These are phyloP conservation scores for Eublepharis macularius DNA, from an alignment of 2,113 vertebrate species.

Conservation along the genomic window DNA sequence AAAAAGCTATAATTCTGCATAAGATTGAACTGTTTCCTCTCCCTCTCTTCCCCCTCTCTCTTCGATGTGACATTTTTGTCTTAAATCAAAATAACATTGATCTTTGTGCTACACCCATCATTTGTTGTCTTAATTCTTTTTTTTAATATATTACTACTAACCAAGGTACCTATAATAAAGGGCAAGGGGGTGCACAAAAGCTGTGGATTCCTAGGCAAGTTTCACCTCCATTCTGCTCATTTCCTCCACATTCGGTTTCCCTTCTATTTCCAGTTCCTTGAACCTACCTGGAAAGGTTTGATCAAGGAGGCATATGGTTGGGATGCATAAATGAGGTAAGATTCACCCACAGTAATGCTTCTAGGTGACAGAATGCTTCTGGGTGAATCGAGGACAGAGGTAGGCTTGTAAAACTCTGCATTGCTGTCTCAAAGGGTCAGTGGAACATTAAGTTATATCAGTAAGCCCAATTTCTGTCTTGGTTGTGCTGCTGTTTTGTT, in stretches of 20 bases:
- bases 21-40: not conserved
- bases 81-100: not conserved
- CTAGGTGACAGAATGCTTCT: too few relatives aligned
- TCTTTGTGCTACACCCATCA: not conserved
- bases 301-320: not conserved
- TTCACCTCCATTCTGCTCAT: not conserved
- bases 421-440: not conserved
- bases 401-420: not conserved
- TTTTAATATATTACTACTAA: not conserved
- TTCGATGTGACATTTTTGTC: not conserved
- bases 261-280: not conserved
- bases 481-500: not conserved
- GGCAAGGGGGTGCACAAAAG: not conserved
- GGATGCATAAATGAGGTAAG: not conserved
- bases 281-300: not conserved
- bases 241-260: not conserved
- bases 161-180: not conserved
- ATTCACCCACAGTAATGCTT: not conserved
- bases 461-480: not conserved
- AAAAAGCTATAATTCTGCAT: too few relatives aligned
- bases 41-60: not conserved
- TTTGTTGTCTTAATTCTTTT: not conserved
- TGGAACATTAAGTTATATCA: too few relatives aligned
- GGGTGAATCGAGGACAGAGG: not conserved
- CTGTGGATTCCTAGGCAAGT: not conserved